Conservation (phyloP, 2,888 invertebrate genomes). For the Anaspis maculata region DNA sequence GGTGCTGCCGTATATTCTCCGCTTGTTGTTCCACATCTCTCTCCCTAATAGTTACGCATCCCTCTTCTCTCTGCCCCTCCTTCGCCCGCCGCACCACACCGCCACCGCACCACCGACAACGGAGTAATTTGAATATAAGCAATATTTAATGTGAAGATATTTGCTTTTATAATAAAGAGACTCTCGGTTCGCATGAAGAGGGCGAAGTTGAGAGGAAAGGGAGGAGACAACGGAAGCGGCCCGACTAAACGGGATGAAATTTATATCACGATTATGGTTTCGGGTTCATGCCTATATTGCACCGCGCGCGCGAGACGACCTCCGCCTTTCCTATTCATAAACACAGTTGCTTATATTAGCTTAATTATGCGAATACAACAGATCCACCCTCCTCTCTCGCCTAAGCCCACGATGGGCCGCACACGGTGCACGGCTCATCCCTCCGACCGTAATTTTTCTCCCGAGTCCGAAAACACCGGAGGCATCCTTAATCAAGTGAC, state of each 20-base stretch:
- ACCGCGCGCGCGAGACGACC: too few relatives aligned
- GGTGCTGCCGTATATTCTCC: too few relatives aligned
- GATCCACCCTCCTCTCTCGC: too few relatives aligned
- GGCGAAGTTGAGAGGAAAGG: constrained; percentile 11
- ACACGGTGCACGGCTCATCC: too few relatives aligned
- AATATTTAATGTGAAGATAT: constrained; percentile 39
- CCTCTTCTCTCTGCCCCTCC: too few relatives aligned
- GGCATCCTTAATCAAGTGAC: too few relatives aligned
- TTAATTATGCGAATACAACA: constrained; percentile 22
- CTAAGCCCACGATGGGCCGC: too few relatives aligned
- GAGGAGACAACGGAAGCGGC: constrained; percentile 14
- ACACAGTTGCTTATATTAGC: constrained; percentile 24
- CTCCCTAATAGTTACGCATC: too few relatives aligned
- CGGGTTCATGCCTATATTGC: constrained; percentile 32
- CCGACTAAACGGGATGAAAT: constrained; percentile 26
- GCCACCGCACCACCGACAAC: constrained; percentile 6
- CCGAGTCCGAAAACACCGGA: too few relatives aligned
- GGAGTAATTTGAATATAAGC: constrained; percentile 41
- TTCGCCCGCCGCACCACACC: constrained; percentile 12
- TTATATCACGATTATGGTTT: constrained; percentile 36
- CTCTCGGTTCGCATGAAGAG: constrained; percentile 12
- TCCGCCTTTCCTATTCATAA: constrained; percentile 20
- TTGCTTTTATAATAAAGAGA: constrained; percentile 38
- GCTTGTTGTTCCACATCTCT: too few relatives aligned
- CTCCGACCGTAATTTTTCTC: too few relatives aligned